These are phyloP conservation scores for Anastatus disparis DNA, from an alignment of 1,140 invertebrate species.

Conservation along the genomic window DNA sequence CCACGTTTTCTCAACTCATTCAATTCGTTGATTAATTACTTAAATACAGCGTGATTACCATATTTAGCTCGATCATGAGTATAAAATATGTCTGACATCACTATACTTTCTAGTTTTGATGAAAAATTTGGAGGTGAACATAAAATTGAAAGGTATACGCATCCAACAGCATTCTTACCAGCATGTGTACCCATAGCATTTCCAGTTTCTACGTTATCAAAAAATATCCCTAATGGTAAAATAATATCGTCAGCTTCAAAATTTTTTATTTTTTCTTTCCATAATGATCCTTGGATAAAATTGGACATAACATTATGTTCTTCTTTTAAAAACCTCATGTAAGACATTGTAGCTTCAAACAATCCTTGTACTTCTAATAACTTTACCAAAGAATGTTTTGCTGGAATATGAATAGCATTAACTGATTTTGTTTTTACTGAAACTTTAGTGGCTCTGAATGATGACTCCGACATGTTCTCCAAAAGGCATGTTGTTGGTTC, in stretches of 20 bases:
- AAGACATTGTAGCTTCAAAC: neutral
- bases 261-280: constrained; percentile 13
- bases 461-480: neutral
- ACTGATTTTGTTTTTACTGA: neutral
- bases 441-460: neutral
- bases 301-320: constrained; percentile 17
- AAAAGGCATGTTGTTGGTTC: neutral
- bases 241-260: constrained; percentile 24
- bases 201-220: constrained; percentile 41
- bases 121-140: constrained; percentile 19
- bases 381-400: neutral
- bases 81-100: constrained; percentile 26
- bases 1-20: constrained; percentile 13
- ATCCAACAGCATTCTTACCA: constrained; percentile 30
- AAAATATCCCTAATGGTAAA: constrained; percentile 42
- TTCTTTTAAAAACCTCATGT: neutral
- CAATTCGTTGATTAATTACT: constrained; percentile 21
- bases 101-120: constrained; percentile 31
- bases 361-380: constrained; percentile 3
- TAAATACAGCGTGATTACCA: constrained; percentile 27
- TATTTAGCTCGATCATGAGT: constrained; percentile 21
- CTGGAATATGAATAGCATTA: neutral
- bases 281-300: constrained; percentile 25
- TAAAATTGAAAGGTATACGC: constrained; percentile 17
- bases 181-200: constrained; percentile 39